A percentile compares a stretch with the other conserved stretches of the same genome.
Conservation (phyloP, 64 coral and sea anemone species). For the Montipora foliosa region DNA sequence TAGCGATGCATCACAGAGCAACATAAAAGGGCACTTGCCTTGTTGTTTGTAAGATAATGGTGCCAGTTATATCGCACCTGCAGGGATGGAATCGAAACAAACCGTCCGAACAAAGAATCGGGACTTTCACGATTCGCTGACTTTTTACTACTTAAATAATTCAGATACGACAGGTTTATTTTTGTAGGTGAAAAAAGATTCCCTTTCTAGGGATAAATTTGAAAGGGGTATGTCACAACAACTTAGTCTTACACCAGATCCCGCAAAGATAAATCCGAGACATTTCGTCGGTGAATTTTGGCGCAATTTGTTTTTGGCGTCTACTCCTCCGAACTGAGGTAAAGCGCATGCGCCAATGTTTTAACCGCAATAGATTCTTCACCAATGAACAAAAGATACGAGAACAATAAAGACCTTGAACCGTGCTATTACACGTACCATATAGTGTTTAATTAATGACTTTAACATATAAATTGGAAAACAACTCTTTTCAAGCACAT, state of each 20-base stretch:
- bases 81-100: conserved; percentile 28
- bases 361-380: conserved; percentile 35
- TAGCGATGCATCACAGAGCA: conserved; percentile 21
- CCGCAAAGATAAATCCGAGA: neutral
- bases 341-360: conserved; percentile 29
- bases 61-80: conserved; percentile 42
- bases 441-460: conserved; percentile 71
- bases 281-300: neutral
- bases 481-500: conserved; percentile 66
- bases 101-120: conserved; percentile 19
- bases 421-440: conserved; percentile 58
- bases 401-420: conserved; percentile 24
- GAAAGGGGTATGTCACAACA: neutral
- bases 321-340: neutral
- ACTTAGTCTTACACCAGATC: neutral
- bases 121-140: conserved; percentile 22
- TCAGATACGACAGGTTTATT: conserved; percentile 5
- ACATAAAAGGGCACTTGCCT: conserved; percentile 23
- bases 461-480: conserved; percentile 59
- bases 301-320: neutral
- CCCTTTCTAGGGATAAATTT: neutral
- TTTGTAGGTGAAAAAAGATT: neutral
- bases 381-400: neutral
- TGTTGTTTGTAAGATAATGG: conserved; percentile 50
- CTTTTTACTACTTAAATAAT: conserved; percentile 40